Base-by-base conservation (phyloP, 1,140 invertebrate genomes). In the Pseudoatta argentina region DNA sequence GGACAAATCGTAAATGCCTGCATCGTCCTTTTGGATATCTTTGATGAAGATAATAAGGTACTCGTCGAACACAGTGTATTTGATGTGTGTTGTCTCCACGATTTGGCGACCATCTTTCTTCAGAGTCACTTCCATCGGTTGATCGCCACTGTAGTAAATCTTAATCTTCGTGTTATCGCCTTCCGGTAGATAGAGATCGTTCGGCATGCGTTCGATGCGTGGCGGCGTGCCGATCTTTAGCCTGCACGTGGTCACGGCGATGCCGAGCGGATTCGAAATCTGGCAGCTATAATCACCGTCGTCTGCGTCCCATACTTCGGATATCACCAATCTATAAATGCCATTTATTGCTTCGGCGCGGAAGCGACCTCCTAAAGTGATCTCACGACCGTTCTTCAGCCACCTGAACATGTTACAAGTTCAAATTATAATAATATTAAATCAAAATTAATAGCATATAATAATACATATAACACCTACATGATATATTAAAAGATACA, bases 211-310 rank as follows among this genome's bases (percentile, higher is more conserved):
- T 72, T 99, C 98, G 89, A 99, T 99, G 77, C 97, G 97, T 34
- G 99, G 99, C 73, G 99, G 99, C 81, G 97, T 96, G 94, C 98
- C 98, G 88, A 99, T 98, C 95, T 98, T 98, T 1, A 99, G 95
- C 86, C 97, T 96, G 39, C 97, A 97, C 14, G 97, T 98, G 66
- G 98, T 98, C 67, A 97, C 97, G 1, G 98, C 98, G 89, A 97
- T 97, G 63, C 99, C 99, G 44, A 99, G 96, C 16, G 97, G 96
- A 95, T 99, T 99, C 88, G 97, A 97, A 18, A 99, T 98, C 93
- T 99, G 98, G 93, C 99, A 99, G 1, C 98, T 98, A 94, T 99
- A 99, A 92, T 99, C 98, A 24, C 99, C 99, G 86, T 98, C 98
- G 93, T 99, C 99, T 10, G 97, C 97, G 75, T 99, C 97, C 91